phyloP scores from a whole-genome alignment of 92 coral and sea anemone species.

The Palythoa heliodiscus region DNA sequence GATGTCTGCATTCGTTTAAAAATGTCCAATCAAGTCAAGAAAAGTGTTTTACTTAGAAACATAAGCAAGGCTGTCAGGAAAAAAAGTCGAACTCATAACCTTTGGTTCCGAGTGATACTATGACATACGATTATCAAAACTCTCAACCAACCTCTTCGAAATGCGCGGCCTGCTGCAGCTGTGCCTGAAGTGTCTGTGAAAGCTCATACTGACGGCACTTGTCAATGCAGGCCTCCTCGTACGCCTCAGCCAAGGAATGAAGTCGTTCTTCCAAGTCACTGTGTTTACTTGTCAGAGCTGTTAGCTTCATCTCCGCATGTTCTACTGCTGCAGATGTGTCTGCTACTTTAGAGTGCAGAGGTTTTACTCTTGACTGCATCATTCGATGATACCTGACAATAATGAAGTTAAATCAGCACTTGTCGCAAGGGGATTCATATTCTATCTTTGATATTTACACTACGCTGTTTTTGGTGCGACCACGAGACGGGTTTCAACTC shows the following conservation, averaged over 20 bases:
- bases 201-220: conserved; percentile 92
- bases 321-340: conserved; percentile 92
- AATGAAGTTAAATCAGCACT: background rate
- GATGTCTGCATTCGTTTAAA: no score
- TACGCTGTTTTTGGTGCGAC: no score
- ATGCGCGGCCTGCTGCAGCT: conserved; percentile 93
- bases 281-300: conserved; percentile 79
- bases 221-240: conserved; percentile 96
- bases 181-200: conserved; percentile 85
- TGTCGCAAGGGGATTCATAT: background rate
- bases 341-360: conserved; percentile 89
- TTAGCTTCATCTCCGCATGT: conserved; percentile 80
- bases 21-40: no score
- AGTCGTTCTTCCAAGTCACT: conserved; percentile 88
- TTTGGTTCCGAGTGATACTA: no score
- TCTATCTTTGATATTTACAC: no score
- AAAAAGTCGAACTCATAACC: no score
- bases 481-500: no score
- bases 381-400: conserved; percentile 88
- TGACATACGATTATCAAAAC: background rate
- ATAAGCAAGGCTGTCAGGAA: no score
- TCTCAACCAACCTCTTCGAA: conserved; percentile 81
- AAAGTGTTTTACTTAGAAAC: no score
- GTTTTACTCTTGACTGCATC: conserved; percentile 97
- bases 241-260: conserved; percentile 80